Percentiles rank a stretch among this genome's conserved stretches.
These are phyloP conservation scores for Astur gentilis DNA, from an alignment of 2,113 vertebrate genomes.

Conservation along the genomic window DNA sequence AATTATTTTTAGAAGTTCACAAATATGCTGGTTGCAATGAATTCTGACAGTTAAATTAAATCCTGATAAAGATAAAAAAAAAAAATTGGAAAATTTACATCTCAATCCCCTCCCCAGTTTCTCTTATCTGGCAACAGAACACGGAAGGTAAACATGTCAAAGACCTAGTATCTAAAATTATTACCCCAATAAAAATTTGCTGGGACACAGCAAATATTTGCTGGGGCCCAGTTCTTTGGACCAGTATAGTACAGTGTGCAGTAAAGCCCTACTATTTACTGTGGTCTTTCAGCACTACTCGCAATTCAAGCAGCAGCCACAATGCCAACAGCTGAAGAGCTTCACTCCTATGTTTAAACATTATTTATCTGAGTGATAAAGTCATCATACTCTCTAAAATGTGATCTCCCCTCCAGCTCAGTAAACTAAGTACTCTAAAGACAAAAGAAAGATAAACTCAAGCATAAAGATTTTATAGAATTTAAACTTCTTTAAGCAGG, in stretches of 20 bases:
- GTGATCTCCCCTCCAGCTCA: not conserved
- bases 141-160: not conserved
- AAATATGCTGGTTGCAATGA: not conserved
- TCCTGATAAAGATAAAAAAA: not conserved
- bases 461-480: not conserved
- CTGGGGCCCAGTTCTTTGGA: not conserved
- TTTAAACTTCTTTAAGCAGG: not conserved
- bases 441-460: not conserved
- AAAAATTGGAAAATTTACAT: not conserved
- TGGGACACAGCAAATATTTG: not conserved
- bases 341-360: not conserved
- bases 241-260: rapidly evolving
- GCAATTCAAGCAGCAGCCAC: not conserved
- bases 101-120: not conserved
- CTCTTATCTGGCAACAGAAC: not conserved
- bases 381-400: not conserved
- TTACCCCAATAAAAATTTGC: not conserved
- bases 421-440: not conserved
- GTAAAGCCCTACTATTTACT: not conserved
- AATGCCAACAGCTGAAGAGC: not conserved
- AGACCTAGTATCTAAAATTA: not conserved
- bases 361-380: not conserved
- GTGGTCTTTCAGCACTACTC: not conserved
- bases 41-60: not conserved
- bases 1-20: not conserved